Base-by-base conservation (phyloP, 2,113 vertebrate species). In the Cepphus grylle region DNA sequence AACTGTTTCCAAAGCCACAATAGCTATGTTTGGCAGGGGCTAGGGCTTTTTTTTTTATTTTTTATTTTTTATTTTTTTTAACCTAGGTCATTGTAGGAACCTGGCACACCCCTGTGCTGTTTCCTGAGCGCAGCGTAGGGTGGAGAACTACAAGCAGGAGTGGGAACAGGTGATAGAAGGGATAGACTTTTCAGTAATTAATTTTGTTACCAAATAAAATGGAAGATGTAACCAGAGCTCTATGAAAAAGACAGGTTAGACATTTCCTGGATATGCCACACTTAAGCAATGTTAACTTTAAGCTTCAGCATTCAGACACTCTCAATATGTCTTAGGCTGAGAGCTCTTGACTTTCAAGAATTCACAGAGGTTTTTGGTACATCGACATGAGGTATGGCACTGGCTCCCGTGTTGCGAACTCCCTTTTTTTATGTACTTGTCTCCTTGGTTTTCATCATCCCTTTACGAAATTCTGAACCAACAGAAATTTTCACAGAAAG, bases 331-430 rank as follows among this genome's bases (percentile, higher is more conserved):
- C 50, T 78, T 47, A 26, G 22, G 5, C 29, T 45, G 42, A 47
- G 14, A 42, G 15, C 10, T 81, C 47, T 50, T 2, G 2, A 36
- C 6, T 40, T 82, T 72, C 12, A 56, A 40, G 47, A 83, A 53
- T n/a, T 25, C 50, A 47, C 36, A 27, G 25, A 63, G 3, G 12
- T 53, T 71, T 90, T 80, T 53, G 52, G 34, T 36, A 9, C 26
- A 42, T 22, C 38, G 61, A 5, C 8, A 55, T 32, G 9, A 70
- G 0, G 0, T 36, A 7, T 1, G 1, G 22, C 42, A 27, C 19
- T 38, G 42, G 12, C 12, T 86, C 8, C 20, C 13, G 8, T 32
- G 20, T 30, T 63, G 40, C 2, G 0, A 77, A 53, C 5, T 77
- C 20, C 15, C 9, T 12, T 70, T 93, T 20, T 59, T 58, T 15